These are phyloP conservation scores for Zaprionus kolodkinae DNA, from an alignment of 1,140 invertebrate species.

Conservation along the genomic window DNA sequence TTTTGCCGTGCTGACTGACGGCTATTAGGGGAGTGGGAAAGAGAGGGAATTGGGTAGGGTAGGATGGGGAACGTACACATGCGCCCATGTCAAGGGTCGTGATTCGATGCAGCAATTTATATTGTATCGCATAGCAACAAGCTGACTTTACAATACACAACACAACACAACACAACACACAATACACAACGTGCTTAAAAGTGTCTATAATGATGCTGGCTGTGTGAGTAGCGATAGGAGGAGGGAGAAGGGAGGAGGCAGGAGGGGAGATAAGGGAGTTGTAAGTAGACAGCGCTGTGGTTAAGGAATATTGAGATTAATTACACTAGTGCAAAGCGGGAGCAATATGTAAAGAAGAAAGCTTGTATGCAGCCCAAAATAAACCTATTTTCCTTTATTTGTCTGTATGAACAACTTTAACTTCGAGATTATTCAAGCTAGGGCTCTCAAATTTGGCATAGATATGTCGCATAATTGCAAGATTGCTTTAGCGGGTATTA, in stretches of 20 bases:
- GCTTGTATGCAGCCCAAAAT: not conserved
- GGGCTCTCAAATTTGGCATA: no score
- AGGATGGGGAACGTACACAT: not conserved
- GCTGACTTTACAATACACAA: constrained; percentile 27
- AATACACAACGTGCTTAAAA: not conserved
- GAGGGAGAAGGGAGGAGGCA: no score
- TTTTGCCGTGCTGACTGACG: constrained; percentile 42
- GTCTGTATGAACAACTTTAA: no score
- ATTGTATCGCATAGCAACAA: constrained; percentile 46
- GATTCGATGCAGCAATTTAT: constrained; percentile 45
- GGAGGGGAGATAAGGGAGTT: no score
- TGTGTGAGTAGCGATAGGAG: not conserved
- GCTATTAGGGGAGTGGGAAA: constrained; percentile 22
- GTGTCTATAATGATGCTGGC: constrained; percentile 33
- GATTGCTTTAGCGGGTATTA: no score
- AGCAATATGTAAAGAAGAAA: not conserved
- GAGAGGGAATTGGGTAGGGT: not conserved
- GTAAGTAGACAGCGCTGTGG: not conserved
- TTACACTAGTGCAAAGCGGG: not conserved
- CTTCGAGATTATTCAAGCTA: no score
- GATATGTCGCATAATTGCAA: no score
- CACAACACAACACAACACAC: constrained; percentile 6
- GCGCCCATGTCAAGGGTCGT: constrained; percentile 35
- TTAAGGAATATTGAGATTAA: constrained; percentile 12
- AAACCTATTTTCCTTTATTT: no score